Evolutionary conservation across 2,797 vertebrate species (phyloP), one percentile per base, ranked within the genome.

Genomic region (Decapterus maruadsi): DNA sequence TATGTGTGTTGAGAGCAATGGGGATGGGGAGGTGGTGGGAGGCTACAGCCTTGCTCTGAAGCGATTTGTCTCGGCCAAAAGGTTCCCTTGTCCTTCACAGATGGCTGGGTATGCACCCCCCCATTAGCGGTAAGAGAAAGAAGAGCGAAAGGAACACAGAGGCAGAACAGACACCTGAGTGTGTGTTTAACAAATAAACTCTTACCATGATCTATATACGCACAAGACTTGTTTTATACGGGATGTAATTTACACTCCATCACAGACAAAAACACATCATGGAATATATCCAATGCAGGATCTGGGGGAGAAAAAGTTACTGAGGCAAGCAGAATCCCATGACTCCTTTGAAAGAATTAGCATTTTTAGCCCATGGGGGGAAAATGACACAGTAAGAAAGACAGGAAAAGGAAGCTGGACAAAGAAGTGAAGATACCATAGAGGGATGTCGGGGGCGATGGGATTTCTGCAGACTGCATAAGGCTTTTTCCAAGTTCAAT

Each of bases 21-120:
- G 85, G 81, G 84, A 72, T n/a, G 55, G 71, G 75, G 83, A 63
- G 77, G 90, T 20, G 78, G 78, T 55, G 81, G 78, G 85, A 78
- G 85, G 84, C 87, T 86, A 42, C 57, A 83, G 86, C 79, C 79
- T 75, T 72, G 87, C 88, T 93, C 92, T 88, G 82, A 83, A 93
- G 91, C 81, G 81, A 94, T 95, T 94, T 94, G 93, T 94, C 92
- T 94, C 81, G 80, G 90, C 93, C 93, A 93, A 93, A 93, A 92
- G 89, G 92, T 92, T 91, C 86, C 80, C 90, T 91, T 90, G 93
- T 93, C 94, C 95, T 96, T 95, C 94, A 95, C 93, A 93, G 92
- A 93, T 92, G 90, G 89, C 87, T 89, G 92, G 89, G 83, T 89
- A 85, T 81, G 73, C 86, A 78, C 82, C 69, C 84, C 88, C 82